Base-by-base conservation (phyloP, 2,888 invertebrate genomes). In the Copidosoma aretas region DNA sequence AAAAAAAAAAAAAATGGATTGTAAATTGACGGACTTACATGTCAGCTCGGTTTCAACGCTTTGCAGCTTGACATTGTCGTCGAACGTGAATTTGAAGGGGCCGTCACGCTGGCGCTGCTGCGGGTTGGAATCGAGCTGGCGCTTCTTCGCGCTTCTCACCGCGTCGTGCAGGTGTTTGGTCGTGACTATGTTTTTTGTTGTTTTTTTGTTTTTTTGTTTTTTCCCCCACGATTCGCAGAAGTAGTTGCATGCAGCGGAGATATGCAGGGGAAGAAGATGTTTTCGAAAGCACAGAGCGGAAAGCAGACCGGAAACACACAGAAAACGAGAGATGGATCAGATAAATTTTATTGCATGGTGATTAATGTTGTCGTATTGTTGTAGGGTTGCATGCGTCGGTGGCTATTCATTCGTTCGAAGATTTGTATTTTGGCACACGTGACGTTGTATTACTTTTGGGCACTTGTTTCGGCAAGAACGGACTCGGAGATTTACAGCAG, bases 61-160 rank as follows among this genome's bases (percentile, higher is more conserved):
- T 54, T 68, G 68, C 60, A 68, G 71, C 58, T 58, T 66, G 39
- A 68, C 71, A 51, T 66, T 68, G 19, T 71, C 68, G 17, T 59
- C 60, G 63, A 63, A 68, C 5, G 65, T 62, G 58, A 71, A 67
- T 64, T 24, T 68, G 59, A 66, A 56, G 17, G 67, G 54, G 57
- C 62, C 59, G 21, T 54, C 25, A 25, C 56, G 41, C 43, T 60
- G 60, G 54, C 57, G 68, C 24, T 52, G 64, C 46, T 56, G 43
- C 53, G 15, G 64, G 39, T 64, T 64, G 57, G 66, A 60, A 60
- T 71, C 71, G 60, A 71, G 71, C 60, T 71, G 71, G 22, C 71
- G 71, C 41, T 71, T 71, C 63, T 68, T 52, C 24, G 71, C 68
- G 63, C 46, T 68, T 62, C 71, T 64, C 60, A 24, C 46, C 58